phyloP scores from a whole-genome alignment of 2,888 invertebrate species.

The Phengaris arion region DNA sequence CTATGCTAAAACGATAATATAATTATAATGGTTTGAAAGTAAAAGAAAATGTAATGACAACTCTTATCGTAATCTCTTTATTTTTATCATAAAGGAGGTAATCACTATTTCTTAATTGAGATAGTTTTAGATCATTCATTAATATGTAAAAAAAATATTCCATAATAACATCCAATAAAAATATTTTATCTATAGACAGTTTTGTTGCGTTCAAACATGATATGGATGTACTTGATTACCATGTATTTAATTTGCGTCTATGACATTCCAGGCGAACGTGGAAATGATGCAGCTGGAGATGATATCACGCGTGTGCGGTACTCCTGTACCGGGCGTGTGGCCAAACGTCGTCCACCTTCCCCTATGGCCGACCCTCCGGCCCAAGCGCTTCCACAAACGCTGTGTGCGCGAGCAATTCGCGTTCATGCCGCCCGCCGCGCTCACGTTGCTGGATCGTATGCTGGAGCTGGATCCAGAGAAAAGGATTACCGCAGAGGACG shows the following conservation, averaged over 20 bases:
- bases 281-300: constrained; percentile 96
- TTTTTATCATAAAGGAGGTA: too few species aligned
- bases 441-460: constrained; percentile 97
- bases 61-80: too few species aligned
- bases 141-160: too few species aligned
- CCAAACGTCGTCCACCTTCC: constrained; percentile 96
- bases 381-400: constrained; percentile 93
- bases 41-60: too few species aligned
- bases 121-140: too few species aligned
- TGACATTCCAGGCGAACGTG: constrained; percentile 86
- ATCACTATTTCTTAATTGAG: too few species aligned
- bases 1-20: too few species aligned
- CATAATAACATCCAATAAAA: too few species aligned
- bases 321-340: constrained; percentile 98
- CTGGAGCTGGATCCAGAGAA: constrained; percentile 96
- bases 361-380: constrained; percentile 93
- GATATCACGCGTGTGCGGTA: constrained; percentile 96
- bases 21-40: too few species aligned
- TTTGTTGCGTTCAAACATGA: too few species aligned
- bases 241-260: background rate
- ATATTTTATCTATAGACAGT: too few species aligned
- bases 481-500: constrained; percentile 96
- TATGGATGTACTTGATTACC: too few species aligned
- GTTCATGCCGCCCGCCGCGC: constrained; percentile 92
- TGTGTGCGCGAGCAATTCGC: constrained; percentile 95